Conservation (phyloP, 2,888 invertebrate genomes). For the Lycaena phlaeas region DNA sequence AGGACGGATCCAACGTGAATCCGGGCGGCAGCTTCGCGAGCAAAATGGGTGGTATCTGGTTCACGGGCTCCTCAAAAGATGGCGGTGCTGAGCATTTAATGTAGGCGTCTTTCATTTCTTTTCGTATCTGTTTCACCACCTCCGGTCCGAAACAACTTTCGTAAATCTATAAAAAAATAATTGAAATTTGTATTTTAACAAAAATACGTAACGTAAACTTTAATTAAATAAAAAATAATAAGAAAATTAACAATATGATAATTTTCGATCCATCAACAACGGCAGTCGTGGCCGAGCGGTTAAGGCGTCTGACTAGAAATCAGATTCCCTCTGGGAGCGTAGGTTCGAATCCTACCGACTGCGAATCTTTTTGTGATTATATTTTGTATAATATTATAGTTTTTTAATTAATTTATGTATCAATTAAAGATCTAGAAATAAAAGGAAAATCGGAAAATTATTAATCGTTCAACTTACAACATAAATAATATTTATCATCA, state of each 20-base stretch:
- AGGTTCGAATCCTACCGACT: slow-evolving; percentile 93
- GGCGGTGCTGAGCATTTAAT: slow-evolving; percentile 75
- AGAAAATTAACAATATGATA: no score
- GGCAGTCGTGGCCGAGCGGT: slow-evolving; percentile 90
- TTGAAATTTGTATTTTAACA: neutral
- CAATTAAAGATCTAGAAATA: no score
- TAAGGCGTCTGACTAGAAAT: slow-evolving; percentile 93
- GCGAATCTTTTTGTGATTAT: slow-evolving; percentile 58
- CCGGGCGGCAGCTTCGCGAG: slow-evolving; percentile 57
- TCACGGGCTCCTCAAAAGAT: slow-evolving; percentile 48
- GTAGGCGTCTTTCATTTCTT: slow-evolving; percentile 78
- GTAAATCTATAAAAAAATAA: slow-evolving; percentile 69
- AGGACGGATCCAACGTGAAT: slow-evolving; percentile 55
- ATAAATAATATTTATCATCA: no score
- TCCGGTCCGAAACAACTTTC: slow-evolving; percentile 80
- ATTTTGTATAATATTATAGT: neutral
- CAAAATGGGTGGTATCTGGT: slow-evolving; percentile 49
- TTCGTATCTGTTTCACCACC: slow-evolving; percentile 77
- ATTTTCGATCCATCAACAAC: neutral
- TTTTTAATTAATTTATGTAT: neutral
- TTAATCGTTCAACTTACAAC: no score
- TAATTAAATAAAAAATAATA: no score
- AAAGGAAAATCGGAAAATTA: no score
- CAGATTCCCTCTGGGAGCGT: slow-evolving; percentile 93
- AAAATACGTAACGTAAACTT: neutral